Evolutionary conservation across 1,140 invertebrate genomes (phyloP).

Genomic region (Drosophila setifemur): DNA sequence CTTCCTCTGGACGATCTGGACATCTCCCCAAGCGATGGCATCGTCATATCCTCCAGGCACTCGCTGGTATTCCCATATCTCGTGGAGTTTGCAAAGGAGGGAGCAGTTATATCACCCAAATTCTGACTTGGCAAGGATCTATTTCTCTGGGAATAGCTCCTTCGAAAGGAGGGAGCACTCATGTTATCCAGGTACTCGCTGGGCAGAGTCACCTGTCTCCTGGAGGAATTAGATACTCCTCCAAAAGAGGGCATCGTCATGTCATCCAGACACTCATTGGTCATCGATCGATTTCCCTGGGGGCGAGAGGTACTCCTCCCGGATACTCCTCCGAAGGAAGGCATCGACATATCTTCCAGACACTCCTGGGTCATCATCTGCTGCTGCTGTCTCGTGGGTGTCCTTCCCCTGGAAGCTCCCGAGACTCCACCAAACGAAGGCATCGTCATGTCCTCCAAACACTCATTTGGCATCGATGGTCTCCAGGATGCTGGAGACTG

Average conservation of each 20-base stretch:
- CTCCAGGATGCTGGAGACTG: too few species aligned
- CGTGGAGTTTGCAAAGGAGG: not conserved
- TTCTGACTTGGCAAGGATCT: slow-evolving; percentile 9
- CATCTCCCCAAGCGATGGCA: too few species aligned
- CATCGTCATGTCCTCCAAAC: too few species aligned
- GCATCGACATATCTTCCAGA: too few species aligned
- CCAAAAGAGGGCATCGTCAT: not conserved
- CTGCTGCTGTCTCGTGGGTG: not conserved
- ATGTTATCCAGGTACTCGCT: slow-evolving; percentile 19
- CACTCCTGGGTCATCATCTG: too few species aligned
- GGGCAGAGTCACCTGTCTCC: not conserved
- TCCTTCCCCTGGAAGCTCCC: not conserved
- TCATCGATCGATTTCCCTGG: not conserved
- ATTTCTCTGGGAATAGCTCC: not conserved
- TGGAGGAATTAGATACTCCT: not conserved
- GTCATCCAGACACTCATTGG: slow-evolving; percentile 2
- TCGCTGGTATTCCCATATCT: not conserved
- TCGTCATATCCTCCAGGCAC: not conserved
- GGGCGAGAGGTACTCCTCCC: too few species aligned
- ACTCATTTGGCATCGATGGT: too few species aligned
- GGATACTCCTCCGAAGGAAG: too few species aligned
- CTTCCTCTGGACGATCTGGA: too few species aligned
- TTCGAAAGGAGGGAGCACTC: slow-evolving; percentile 1
- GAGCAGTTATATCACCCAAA: slow-evolving; percentile 8
- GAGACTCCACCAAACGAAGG: not conserved